Evolutionary conservation across 2,113 vertebrate species (phyloP).

Genomic region (Ceyx margarethae): DNA sequence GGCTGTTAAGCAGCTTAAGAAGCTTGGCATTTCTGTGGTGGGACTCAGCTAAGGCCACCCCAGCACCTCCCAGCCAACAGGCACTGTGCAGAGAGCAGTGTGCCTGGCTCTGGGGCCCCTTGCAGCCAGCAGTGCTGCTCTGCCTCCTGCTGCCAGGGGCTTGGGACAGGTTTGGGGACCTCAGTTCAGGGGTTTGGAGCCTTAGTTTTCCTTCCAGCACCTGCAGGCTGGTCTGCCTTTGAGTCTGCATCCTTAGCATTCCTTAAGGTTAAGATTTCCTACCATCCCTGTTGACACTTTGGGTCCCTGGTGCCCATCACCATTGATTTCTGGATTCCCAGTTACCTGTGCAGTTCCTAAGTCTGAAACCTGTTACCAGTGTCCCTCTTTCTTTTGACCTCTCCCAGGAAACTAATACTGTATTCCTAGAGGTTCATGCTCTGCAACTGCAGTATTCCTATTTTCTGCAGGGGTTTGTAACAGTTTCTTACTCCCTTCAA

Average conservation of each 20-base stretch:
- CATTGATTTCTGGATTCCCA: neutral
- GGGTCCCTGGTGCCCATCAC: neutral
- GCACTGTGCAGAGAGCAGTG: neutral
- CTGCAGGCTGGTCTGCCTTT: neutral
- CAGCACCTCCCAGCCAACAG: constrained; percentile 1
- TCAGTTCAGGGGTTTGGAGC: accelerated
- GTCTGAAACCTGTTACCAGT: neutral
- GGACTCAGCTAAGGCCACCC: constrained; percentile 34
- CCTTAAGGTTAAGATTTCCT: neutral
- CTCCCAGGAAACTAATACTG: neutral
- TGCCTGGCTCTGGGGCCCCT: neutral
- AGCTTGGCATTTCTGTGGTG: constrained; percentile 48
- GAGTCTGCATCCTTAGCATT: neutral
- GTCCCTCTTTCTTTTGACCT: neutral
- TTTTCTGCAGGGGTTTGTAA: neutral
- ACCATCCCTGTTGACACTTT: neutral
- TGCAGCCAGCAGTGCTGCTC: neutral
- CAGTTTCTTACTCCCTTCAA: neutral
- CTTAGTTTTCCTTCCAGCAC: neutral
- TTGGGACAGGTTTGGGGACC: neutral
- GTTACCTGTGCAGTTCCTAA: neutral
- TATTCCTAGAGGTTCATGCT: neutral
- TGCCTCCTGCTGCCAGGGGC: neutral
- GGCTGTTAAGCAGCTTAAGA: constrained; percentile 58
- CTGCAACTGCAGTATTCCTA: neutral